Conservation (phyloP, 2,113 vertebrate genomes). For the Tauraco erythrolophus region DNA sequence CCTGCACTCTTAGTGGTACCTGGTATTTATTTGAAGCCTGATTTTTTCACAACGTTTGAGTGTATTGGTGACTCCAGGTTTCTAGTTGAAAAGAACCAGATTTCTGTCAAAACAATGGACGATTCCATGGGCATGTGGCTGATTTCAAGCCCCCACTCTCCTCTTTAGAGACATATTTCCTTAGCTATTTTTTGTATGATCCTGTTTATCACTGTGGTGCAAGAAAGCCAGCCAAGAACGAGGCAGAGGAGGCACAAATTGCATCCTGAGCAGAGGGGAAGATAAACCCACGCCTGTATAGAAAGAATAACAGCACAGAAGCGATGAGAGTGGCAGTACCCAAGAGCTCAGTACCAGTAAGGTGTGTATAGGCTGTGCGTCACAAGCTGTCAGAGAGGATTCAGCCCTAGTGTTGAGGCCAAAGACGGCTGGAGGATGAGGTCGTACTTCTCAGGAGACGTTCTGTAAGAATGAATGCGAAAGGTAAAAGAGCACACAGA, state of each 20-base stretch:
- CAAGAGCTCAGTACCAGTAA: neutral
- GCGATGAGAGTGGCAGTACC: neutral
- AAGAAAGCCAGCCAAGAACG: neutral
- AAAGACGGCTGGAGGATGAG: neutral
- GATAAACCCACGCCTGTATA: neutral
- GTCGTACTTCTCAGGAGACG: neutral
- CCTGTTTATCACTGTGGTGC: neutral
- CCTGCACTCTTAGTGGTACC: constrained; percentile 1
- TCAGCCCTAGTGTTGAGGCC: neutral
- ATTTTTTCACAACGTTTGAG: neutral
- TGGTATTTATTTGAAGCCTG: constrained; percentile 4
- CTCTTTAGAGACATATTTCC: neutral
- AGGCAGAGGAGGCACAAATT: neutral
- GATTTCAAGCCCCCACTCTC: neutral
- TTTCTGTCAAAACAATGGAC: neutral
- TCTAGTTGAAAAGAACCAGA: neutral
- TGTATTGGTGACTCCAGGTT: neutral
- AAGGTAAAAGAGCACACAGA: neutral
- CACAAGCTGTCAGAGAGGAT: neutral
- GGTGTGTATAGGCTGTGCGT: neutral
- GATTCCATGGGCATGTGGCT: neutral
- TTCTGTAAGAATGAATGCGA: neutral
- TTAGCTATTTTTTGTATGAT: neutral
- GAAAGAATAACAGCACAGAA: neutral
- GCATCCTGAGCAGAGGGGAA: neutral